These are phyloP conservation scores for Trididemnum clinides DNA, from an alignment of 23 tunicate genomes.

Conservation along the genomic window DNA sequence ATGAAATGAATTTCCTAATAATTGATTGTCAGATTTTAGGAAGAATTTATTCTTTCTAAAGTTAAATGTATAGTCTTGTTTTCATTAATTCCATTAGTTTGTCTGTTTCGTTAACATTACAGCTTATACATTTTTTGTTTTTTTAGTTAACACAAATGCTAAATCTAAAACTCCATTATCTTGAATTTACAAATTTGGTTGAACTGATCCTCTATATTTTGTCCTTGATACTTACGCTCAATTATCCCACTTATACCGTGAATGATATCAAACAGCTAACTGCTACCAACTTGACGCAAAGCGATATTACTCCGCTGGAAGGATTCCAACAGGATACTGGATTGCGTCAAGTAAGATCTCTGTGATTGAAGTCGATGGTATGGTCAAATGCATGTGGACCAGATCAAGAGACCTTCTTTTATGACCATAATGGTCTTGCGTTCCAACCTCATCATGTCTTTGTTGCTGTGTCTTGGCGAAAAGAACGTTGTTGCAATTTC, in stretches of 20 bases:
- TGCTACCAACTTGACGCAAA: neutral
- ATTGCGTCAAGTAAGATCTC: constrained; percentile 63
- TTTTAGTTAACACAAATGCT: constrained; percentile 61
- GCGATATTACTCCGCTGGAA: constrained; percentile 1
- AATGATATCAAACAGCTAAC: constrained; percentile 35
- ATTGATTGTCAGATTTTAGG: too few relatives aligned
- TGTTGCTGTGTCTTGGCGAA: too few relatives aligned
- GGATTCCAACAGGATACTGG: constrained; percentile 78
- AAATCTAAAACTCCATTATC: constrained; percentile 57
- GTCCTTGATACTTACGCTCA: constrained; percentile 48
- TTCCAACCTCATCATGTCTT: too few relatives aligned
- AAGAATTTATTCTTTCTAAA: too few relatives aligned
- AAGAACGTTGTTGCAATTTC: too few relatives aligned
- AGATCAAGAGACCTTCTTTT: too few relatives aligned
- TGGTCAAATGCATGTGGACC: too few relatives aligned
- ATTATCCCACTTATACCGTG: constrained; percentile 51
- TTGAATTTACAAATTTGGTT: constrained; percentile 59
- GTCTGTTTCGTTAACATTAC: neutral
- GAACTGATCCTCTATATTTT: constrained; percentile 75
- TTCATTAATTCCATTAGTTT: too few relatives aligned
- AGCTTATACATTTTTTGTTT: neutral
- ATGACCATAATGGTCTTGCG: too few relatives aligned
- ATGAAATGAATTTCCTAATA: too few relatives aligned
- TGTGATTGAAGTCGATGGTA: too few relatives aligned
- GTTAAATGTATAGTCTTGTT: too few relatives aligned